Percentiles rank a stretch among this genome's conserved stretches.
Conservation (phyloP, 2,113 vertebrate genomes). For the Strix uralensis region DNA sequence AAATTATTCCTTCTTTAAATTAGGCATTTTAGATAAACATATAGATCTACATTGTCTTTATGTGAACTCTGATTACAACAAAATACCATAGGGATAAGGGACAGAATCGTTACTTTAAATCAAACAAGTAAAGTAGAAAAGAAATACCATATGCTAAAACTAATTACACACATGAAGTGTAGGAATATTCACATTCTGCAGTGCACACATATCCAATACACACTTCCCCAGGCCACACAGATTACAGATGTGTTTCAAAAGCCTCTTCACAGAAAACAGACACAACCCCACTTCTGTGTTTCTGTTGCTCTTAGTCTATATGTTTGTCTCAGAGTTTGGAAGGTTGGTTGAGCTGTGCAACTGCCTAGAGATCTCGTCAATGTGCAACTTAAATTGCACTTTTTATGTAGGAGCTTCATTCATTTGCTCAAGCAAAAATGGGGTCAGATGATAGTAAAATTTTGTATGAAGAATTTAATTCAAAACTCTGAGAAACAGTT, state of each 20-base stretch:
- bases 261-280: neutral
- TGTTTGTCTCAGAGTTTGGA: neutral
- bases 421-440: neutral
- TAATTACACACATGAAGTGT: neutral
- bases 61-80: neutral
- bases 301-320: neutral
- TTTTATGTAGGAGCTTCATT: neutral
- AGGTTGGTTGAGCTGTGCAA: neutral
- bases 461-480: neutral
- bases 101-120: neutral
- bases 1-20: neutral
- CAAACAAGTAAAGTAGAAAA: neutral
- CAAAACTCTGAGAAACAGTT: neutral
- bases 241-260: neutral
- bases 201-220: neutral
- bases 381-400: neutral
- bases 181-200: neutral
- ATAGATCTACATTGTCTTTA: neutral
- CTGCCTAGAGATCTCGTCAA: neutral
- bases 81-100: neutral
- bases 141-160: neutral
- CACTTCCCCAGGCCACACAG: neutral
- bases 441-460: neutral
- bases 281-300: neutral
- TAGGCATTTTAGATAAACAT: neutral